A percentile compares a stretch with the other conserved stretches of the same genome.
Evolutionary conservation across 92 coral and sea anemone species (phyloP).

Genomic region (Blastomussa wellsi): DNA sequence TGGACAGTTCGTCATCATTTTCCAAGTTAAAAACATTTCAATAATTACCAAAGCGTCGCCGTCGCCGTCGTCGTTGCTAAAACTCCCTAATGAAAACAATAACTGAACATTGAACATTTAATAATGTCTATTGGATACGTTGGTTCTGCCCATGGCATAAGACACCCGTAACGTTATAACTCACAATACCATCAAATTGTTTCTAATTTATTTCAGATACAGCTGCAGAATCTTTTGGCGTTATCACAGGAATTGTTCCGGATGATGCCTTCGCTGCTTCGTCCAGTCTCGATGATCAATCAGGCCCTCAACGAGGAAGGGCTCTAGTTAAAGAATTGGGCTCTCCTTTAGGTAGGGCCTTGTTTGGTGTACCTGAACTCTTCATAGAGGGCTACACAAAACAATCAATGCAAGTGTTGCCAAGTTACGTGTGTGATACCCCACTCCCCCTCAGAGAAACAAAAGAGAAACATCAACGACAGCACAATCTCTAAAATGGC

Average conservation of each 20-base stretch:
- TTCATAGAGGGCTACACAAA: neutral
- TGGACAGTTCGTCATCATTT: too few relatives aligned
- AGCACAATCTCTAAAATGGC: neutral
- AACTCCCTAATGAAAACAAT: too few relatives aligned
- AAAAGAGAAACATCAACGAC: neutral
- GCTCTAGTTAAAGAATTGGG: conserved; percentile 5
- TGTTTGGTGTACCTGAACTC: neutral
- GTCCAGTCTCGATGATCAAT: conserved; percentile 12
- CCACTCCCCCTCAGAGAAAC: too few relatives aligned
- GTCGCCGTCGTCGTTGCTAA: too few relatives aligned
- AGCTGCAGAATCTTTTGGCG: conserved; percentile 14
- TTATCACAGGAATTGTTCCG: conserved; percentile 18
- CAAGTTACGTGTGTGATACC: neutral
- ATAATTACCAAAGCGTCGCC: too few relatives aligned
- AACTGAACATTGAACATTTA: too few relatives aligned
- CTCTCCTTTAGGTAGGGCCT: neutral
- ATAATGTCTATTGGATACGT: too few relatives aligned
- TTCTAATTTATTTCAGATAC: conserved; percentile 10
- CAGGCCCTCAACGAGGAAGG: conserved; percentile 28
- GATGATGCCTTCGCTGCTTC: conserved; percentile 38
- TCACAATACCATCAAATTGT: neutral
- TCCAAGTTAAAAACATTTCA: too few relatives aligned
- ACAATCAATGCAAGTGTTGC: neutral
- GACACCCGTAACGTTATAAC: neutral
- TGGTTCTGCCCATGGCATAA: neutral